Percentiles rank a stretch among this genome's conserved stretches.
These are phyloP conservation scores for Agrochola circellaris DNA, from an alignment of 2,888 invertebrate species.

Conservation along the genomic window DNA sequence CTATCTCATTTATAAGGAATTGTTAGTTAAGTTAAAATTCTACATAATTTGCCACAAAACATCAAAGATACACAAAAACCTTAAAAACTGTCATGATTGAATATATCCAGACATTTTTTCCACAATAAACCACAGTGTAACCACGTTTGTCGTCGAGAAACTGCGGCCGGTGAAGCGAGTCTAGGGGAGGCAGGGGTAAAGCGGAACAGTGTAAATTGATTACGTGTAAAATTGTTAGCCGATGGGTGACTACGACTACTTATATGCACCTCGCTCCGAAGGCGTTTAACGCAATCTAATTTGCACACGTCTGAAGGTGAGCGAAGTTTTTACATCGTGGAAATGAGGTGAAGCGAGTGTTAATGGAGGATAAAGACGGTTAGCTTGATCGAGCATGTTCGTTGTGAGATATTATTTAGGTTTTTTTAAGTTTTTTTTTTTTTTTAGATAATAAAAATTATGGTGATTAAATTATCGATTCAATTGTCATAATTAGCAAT, in stretches of 20 bases:
- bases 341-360: slow-evolving; percentile 68
- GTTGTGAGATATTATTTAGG: background rate
- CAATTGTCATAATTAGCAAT: background rate
- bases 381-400: slow-evolving; percentile 7
- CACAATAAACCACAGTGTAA: slow-evolving; percentile 54
- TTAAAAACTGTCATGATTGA: background rate
- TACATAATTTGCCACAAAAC: background rate
- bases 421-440: too few relatives aligned
- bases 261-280: slow-evolving; percentile 82
- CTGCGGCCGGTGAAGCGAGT: slow-evolving; percentile 61
- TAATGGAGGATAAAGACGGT: slow-evolving; percentile 39
- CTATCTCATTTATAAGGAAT: background rate
- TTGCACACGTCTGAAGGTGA: slow-evolving; percentile 76
- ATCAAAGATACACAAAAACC: background rate
- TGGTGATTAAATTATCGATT: background rate
- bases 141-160: slow-evolving; percentile 66
- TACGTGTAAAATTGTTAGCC: slow-evolving; percentile 86
- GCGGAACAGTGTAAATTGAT: slow-evolving; percentile 83
- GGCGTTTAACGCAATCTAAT: slow-evolving; percentile 80
- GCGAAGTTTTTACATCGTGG: slow-evolving; percentile 69
- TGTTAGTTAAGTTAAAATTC: background rate
- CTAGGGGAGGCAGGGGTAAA: slow-evolving; percentile 73
- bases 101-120: slow-evolving; percentile 23
- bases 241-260: slow-evolving; percentile 78
- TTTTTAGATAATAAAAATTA: background rate